Evolutionary conservation across 2,113 vertebrate genomes (phyloP), one percentile per base, ranked within the genome.

Genomic region (Urocynchramus pylzowi): DNA sequence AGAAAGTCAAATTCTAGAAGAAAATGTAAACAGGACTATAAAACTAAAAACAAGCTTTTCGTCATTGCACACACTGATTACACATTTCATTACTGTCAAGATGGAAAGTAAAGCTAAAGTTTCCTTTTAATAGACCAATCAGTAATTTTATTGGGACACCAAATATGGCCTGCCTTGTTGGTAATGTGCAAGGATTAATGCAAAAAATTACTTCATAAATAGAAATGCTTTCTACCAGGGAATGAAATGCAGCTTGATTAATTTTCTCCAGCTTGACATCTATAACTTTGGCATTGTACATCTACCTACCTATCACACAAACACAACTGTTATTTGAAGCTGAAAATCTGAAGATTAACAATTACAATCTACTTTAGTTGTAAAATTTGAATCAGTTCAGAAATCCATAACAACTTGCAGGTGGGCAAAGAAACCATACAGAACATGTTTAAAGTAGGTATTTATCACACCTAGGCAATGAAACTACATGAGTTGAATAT

Each of bases 21-120:
- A 90, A 65, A 75, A 90, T 20, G 71, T 90, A 87, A 96, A 94
- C 74, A 95, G 80, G 69, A 90, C 92, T 86, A 75, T 16, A 93
- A 95, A 95, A 91, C 68, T 71, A 91, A 97, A 93, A 92, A 79
- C 69, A 92, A 97, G 59, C 20, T 82, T 95, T 94, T 91, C 19
- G 19, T 57, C 75, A 77, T 49, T 94, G 91, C 77, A 91, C 57
- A 84, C 60, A 93, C 76, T 86, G 45, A 93, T 82, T 93, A 79
- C 74, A 92, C 10, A 26, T 94, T 96, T 79, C 59, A 28, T 95
- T 91, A 97, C 67, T 89, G 76, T 73, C 69, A 84, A 90, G 83
- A 93, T 56, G 75, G 87, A 95, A 93, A 96, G 52, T 80, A 96
- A 96, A 86, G 68, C 56, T 90, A 45, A 91, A 93, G 89, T 94